Evolutionary conservation across 2,113 vertebrate species (phyloP).

Genomic region (Coreoperca whiteheadi): DNA sequence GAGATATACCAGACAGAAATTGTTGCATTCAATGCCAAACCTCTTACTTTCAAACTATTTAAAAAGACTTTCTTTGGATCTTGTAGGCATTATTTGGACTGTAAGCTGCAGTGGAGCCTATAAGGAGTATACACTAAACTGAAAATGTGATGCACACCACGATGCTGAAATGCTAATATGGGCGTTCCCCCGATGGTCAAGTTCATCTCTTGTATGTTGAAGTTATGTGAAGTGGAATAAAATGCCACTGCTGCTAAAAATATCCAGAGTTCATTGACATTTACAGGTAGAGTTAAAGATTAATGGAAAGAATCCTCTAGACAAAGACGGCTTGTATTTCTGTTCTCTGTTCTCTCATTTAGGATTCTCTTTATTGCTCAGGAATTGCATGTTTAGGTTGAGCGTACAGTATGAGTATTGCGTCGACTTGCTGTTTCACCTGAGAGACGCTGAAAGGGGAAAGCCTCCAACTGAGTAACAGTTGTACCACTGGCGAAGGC

Average conservation of each 20-base stretch:
- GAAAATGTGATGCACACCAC: neutral
- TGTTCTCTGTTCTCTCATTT: neutral
- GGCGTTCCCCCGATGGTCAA: neutral
- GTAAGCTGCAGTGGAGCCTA: neutral
- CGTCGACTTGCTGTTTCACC: neutral
- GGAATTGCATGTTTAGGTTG: conserved; percentile 18
- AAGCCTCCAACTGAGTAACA: neutral
- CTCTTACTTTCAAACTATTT: neutral
- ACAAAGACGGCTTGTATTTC: neutral
- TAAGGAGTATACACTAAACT: neutral
- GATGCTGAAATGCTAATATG: neutral
- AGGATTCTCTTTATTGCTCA: conserved; percentile 48
- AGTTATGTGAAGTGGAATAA: neutral
- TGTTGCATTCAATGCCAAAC: no score
- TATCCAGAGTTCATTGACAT: conserved; percentile 34
- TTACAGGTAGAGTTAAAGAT: conserved; percentile 45
- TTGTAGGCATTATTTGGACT: neutral
- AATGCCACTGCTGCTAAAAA: neutral
- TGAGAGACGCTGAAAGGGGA: neutral
- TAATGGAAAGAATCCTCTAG: neutral
- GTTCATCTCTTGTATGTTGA: neutral
- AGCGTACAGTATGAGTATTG: neutral
- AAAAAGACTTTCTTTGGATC: neutral
- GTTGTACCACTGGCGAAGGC: neutral
- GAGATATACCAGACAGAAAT: neutral